phyloP scores from a whole-genome alignment of 2,113 vertebrate species.

The Gopherus evgoodei region DNA sequence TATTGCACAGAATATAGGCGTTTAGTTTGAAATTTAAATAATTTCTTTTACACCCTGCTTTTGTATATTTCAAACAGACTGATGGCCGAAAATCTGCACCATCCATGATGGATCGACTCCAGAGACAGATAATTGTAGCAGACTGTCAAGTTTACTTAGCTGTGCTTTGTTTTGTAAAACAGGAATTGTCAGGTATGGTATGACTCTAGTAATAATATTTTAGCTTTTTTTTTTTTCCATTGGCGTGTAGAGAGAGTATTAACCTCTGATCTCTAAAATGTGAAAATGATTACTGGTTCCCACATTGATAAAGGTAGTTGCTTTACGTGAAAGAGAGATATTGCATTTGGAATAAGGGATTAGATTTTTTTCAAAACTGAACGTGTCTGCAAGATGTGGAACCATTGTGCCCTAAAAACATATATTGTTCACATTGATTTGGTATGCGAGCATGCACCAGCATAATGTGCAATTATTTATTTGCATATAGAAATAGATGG shows the following conservation, averaged over 20 bases:
- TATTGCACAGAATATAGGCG: not conserved
- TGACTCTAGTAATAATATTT: not conserved
- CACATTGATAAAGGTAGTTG: not conserved
- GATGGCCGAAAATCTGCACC: slow-evolving; percentile 90
- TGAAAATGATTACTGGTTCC: not conserved
- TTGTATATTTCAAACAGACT: slow-evolving; percentile 80
- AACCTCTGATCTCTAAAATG: not conserved
- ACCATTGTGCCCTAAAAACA: not conserved
- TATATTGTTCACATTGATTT: not conserved
- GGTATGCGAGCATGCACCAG: not conserved
- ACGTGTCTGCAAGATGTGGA: not conserved
- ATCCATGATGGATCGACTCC: slow-evolving; percentile 91
- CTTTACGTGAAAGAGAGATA: not conserved
- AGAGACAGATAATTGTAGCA: slow-evolving; percentile 97
- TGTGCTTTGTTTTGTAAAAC: slow-evolving; percentile 96
- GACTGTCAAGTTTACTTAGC: slow-evolving; percentile 98
- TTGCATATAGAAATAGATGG: not conserved
- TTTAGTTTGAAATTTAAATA: not conserved
- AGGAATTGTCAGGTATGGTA: slow-evolving; percentile 93
- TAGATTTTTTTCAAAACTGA: not conserved
- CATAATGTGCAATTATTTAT: not conserved
- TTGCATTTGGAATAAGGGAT: not conserved
- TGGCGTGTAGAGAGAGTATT: not conserved
- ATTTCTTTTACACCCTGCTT: not conserved
- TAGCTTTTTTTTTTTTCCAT: not conserved